phyloP scores from a whole-genome alignment of 1,140 invertebrate species.

The Homalodisca vitripennis region DNA sequence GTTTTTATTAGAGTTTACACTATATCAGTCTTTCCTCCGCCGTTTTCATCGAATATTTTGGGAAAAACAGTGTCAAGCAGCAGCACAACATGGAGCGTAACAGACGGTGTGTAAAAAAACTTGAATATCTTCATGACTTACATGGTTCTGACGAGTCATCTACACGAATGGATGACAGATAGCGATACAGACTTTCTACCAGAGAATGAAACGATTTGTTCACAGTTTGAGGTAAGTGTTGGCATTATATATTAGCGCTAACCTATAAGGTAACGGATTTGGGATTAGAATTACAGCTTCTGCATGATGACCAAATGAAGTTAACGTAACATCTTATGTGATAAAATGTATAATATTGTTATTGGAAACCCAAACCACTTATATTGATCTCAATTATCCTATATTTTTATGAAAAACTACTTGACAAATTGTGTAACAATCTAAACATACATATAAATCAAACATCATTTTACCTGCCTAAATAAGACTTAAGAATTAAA shows the following conservation, averaged over 20 bases:
- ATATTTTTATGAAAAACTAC: background rate
- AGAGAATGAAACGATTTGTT: background rate
- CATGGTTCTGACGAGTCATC: background rate
- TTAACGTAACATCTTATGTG: background rate
- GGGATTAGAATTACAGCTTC: no score
- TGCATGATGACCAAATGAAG: background rate
- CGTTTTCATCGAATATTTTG: background rate
- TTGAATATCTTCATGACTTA: background rate
- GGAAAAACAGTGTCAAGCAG: conserved; percentile 8
- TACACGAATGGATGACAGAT: background rate
- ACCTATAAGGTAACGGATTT: no score
- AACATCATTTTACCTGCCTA: no score
- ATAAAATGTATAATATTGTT: background rate
- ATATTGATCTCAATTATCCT: background rate
- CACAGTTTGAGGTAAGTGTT: conserved; percentile 11
- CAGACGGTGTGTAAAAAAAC: background rate
- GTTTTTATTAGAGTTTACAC: background rate
- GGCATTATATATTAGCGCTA: no score
- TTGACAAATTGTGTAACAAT: background rate
- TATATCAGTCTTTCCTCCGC: background rate
- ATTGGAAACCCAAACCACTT: background rate
- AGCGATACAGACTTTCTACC: conserved; percentile 2
- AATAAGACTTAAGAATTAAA: no score
- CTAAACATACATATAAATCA: no score
- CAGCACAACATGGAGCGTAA: background rate